Evolutionary conservation across 2,113 vertebrate species (phyloP), one percentile per base, ranked within the genome.

Genomic region (Chitala chitala): DNA sequence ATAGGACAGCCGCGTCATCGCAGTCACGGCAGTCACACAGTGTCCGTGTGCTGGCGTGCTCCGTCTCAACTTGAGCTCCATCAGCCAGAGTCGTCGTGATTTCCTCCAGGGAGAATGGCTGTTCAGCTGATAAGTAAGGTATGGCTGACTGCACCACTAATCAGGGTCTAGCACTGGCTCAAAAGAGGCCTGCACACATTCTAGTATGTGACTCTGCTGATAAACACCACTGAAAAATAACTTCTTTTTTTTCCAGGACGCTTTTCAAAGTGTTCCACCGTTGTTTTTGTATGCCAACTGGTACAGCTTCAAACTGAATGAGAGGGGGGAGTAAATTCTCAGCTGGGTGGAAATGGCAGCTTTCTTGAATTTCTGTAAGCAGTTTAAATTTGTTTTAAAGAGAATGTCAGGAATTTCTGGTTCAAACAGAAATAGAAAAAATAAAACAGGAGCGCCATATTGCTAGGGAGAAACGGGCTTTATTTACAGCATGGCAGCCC

Each of bases 221-320:
- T 80, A 78, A 72, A 64, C 66, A 53, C 64, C 44, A 22, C 73
- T 81, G 4, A 20, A 77, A 77, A 78, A 78, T 75, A 75, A 66
- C 48, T 77, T n/a, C 56, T 82, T 77, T 73, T 76, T 59, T 75
- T 61, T n/a, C 33, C 77, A 75, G 74, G 71, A 80, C 73, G 68
- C 53, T 83, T 87, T 86, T 88, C 81, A 87, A 83, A 86, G 81
- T 58, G 77, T 6, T 75, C 73, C 78, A 82, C 78, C 78, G 83
- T 72, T 66, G 78, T 76, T 83, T 82, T 75, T 80, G 80, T 85
- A 85, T 86, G 84, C 83, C 83, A 87, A 80, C 84, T 89, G 87
- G 84, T 86, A 78, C 77, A 80, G 81, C 84, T 84, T 88, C 85
- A 87, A 87, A 86, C 80, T 78, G 82, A 84, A 88, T 79, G 78